These are phyloP conservation scores for Rhagonycha fulva DNA, from an alignment of 2,888 invertebrate genomes.

Conservation along the genomic window DNA sequence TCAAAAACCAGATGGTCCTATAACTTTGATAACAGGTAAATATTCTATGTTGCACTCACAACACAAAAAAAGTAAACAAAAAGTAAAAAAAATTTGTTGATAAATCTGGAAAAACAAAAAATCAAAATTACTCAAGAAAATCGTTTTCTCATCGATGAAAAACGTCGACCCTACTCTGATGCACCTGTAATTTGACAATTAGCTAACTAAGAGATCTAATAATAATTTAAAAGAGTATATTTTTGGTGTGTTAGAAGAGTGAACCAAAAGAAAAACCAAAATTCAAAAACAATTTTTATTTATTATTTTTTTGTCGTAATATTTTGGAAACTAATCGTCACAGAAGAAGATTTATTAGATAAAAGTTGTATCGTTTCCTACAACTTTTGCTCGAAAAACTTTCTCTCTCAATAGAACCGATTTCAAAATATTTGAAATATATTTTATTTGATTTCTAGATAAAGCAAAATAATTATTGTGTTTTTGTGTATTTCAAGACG, in stretches of 20 bases:
- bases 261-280: background rate
- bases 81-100: too few relatives aligned
- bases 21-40: slow-evolving; percentile 47
- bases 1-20: slow-evolving; percentile 46
- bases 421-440: background rate
- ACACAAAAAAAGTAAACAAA: background rate
- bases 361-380: background rate
- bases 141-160: too few relatives aligned
- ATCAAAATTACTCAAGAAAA: too few relatives aligned
- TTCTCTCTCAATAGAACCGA: background rate
- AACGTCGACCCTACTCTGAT: too few relatives aligned
- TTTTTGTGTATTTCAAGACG: too few relatives aligned
- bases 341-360: background rate
- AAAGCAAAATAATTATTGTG: background rate
- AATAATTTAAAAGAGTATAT: too few relatives aligned
- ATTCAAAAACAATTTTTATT: background rate
- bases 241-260: background rate
- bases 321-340: background rate
- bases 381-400: background rate
- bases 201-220: too few relatives aligned
- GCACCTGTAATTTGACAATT: too few relatives aligned
- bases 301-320: background rate
- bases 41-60: background rate
- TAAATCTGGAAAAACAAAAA: too few relatives aligned
- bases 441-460: background rate